These are phyloP conservation scores for Sinocyclocheilus anophthalmus DNA, from an alignment of 2,113 vertebrate species.

Conservation along the genomic window DNA sequence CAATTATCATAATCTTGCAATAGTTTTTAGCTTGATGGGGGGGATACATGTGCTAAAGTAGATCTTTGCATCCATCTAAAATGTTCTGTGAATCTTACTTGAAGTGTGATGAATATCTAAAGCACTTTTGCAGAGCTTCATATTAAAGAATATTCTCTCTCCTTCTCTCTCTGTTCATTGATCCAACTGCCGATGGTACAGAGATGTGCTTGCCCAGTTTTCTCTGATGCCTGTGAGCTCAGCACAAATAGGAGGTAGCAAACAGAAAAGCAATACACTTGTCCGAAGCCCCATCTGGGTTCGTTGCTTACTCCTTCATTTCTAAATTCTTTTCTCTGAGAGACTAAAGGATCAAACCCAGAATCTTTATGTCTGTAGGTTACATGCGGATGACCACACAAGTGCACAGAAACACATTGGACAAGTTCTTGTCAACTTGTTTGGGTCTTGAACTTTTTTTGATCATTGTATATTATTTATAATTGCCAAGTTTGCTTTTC, in stretches of 20 bases:
- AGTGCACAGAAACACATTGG: neutral
- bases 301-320: slow-evolving; percentile 23
- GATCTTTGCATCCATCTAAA: neutral
- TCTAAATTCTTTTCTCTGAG: slow-evolving; percentile 9
- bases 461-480: neutral
- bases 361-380: neutral
- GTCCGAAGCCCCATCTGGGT: slow-evolving; percentile 37
- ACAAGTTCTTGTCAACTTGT: neutral
- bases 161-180: slow-evolving; percentile 4
- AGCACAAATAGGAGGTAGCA: slow-evolving; percentile 48
- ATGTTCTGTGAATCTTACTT: neutral
- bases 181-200: slow-evolving; percentile 39
- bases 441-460: neutral
- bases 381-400: neutral
- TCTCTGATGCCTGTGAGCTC: slow-evolving; percentile 29
- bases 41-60: neutral
- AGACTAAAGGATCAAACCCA: neutral
- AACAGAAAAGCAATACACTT: slow-evolving; percentile 36
- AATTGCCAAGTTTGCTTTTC: neutral
- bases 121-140: neutral
- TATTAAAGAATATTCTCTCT: slow-evolving; percentile 12
- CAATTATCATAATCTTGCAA: neutral
- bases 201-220: slow-evolving; percentile 22
- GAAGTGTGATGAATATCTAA: neutral
- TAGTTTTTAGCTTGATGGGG: neutral